phyloP scores from a whole-genome alignment of 2,797 vertebrate genomes.

The Chaenodraco wilsoni region DNA sequence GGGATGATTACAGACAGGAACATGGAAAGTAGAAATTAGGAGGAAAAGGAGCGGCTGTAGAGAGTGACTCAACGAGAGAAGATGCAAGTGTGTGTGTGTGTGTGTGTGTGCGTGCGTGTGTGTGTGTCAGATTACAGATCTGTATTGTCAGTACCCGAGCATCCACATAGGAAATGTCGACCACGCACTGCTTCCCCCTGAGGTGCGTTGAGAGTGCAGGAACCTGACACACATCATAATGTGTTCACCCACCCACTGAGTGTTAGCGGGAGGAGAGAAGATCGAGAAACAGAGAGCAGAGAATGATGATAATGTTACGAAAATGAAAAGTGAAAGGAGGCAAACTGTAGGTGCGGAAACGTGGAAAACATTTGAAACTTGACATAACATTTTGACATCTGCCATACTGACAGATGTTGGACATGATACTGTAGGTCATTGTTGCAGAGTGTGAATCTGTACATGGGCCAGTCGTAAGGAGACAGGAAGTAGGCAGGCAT shows the following conservation, averaged over 20 bases:
- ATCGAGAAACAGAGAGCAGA: neutral
- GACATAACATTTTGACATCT: slow-evolving; percentile 33
- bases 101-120: neutral
- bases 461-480: slow-evolving; percentile 18
- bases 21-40: slow-evolving; percentile 48
- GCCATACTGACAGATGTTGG: slow-evolving; percentile 1
- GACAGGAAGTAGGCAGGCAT: slow-evolving; percentile 15
- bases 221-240: slow-evolving; percentile 50
- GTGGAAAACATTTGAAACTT: slow-evolving; percentile 4
- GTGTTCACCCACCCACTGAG: slow-evolving; percentile 31
- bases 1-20: slow-evolving; percentile 59
- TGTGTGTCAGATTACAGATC: neutral
- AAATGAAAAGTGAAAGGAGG: neutral
- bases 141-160: slow-evolving; percentile 35
- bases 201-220: slow-evolving; percentile 24
- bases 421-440: slow-evolving; percentile 14
- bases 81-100: neutral
- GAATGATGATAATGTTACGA: neutral
- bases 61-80: neutral
- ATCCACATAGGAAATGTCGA: slow-evolving; percentile 36
- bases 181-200: slow-evolving; percentile 16
- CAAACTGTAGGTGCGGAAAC: neutral
- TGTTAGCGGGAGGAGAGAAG: neutral
- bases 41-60: neutral
- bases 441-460: slow-evolving; percentile 12